Base-by-base conservation (phyloP, 2,888 invertebrate genomes). In the Philereme vetulata region DNA sequence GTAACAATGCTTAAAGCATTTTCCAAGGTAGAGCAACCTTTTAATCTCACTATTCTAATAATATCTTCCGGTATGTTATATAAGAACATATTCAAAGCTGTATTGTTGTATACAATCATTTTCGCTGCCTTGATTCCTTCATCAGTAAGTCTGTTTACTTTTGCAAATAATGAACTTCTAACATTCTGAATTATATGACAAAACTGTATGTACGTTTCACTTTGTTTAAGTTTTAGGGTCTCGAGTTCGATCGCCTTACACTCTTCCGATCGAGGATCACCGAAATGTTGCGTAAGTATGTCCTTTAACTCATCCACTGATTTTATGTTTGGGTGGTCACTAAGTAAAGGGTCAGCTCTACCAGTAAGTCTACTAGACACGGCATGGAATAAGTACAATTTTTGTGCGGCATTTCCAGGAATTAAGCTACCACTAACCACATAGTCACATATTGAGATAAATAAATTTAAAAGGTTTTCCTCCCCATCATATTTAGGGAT, bases 251-350 rank as follows among this genome's bases (percentile, higher is more conserved):
- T 36, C 9, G 52, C 52, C 1, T 45, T 52, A 9, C 44, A 44
- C 33, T 52, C 45, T 38, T 52, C 52, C 4, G 45, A 36, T 8
- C 52, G 11, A n/a, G 36, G 36, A n/a, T 52, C 52, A 7, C 45
- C 52, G 9, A 52, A 45, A 38, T 45, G 45, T 45, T 45, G 45
- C 2, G 11, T 45, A 10, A 45, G 34, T 0, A 44, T 3, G 10
- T 9, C 7, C 35, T 34, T 43, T 10, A 51, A 34, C 8, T 33
- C 34, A 6, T 51, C 51, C 44, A 40, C 43, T 5, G 51, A 10
- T 4, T 9, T 9, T 9, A 42, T 33, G 33, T 51, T 33, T n/a
- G 21, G 11, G 4, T 33, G 42, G 3, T 42, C 42, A 33, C 51
- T 51, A 43, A 42, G 4, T n/a, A 43, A 4, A 33, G 42, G 6